phyloP scores from a whole-genome alignment of 2,113 vertebrate species.

The Colius striatus region DNA sequence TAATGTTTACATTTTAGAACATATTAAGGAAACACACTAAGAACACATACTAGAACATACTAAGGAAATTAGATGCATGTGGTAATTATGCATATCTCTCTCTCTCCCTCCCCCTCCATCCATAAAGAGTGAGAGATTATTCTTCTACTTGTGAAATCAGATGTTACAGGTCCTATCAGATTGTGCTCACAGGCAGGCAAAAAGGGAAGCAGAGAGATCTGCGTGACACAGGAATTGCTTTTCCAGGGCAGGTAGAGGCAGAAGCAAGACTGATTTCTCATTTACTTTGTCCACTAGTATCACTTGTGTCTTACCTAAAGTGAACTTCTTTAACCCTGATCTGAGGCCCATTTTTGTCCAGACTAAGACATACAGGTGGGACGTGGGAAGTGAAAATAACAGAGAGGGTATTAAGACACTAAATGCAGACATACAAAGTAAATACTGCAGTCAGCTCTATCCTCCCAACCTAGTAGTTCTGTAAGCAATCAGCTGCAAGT shows the following conservation, averaged over 20 bases:
- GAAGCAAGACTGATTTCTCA: neutral
- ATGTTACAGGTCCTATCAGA: neutral
- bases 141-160: neutral
- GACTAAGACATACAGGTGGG: accelerated
- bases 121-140: neutral
- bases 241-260: neutral
- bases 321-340: neutral
- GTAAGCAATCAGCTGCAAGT: neutral
- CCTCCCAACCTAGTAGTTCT: neutral
- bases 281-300: neutral
- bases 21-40: too few species aligned
- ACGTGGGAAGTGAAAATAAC: neutral
- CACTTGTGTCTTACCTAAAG: neutral
- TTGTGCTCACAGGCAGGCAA: neutral
- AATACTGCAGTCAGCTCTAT: neutral
- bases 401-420: neutral
- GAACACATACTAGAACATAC: neutral
- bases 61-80: neutral
- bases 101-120: neutral
- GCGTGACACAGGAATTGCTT: neutral
- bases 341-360: neutral
- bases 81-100: neutral
- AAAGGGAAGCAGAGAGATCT: neutral
- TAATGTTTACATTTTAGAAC: slow-evolving; percentile 15
- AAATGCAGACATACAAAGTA: neutral